Evolutionary conservation across 1,140 invertebrate species (phyloP).

Genomic region (Ostrea edulis): DNA sequence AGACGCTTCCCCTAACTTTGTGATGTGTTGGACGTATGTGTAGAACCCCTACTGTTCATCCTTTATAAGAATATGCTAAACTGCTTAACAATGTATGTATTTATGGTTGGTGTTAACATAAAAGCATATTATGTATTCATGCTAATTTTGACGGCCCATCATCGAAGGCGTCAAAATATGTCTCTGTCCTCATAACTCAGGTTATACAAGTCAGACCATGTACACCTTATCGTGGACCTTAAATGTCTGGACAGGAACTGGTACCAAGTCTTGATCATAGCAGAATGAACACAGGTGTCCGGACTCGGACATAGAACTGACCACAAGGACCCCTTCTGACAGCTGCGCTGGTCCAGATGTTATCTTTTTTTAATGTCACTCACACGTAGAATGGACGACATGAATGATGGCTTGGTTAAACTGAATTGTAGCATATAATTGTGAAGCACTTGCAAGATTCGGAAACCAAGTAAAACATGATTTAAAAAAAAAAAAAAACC

Average conservation of each 20-base stretch:
- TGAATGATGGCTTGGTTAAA: too few species aligned
- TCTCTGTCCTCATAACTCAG: slow-evolving; percentile 15
- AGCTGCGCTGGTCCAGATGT: background rate
- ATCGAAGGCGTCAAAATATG: slow-evolving; percentile 39
- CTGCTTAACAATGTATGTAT: slow-evolving; percentile 37
- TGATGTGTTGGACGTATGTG: slow-evolving; percentile 5
- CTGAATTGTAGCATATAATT: too few species aligned
- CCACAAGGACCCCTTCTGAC: background rate
- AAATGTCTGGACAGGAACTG: background rate
- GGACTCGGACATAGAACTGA: background rate
- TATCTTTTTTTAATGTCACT: background rate
- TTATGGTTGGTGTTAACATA: slow-evolving; percentile 35
- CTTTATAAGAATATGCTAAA: slow-evolving; percentile 33
- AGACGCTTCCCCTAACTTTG: background rate
- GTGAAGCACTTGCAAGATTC: too few species aligned
- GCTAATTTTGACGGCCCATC: slow-evolving; percentile 35
- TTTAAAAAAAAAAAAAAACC: too few species aligned
- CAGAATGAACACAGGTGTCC: background rate
- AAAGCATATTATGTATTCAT: slow-evolving; percentile 42
- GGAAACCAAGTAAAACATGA: too few species aligned
- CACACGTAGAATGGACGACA: too few species aligned
- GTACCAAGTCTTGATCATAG: background rate
- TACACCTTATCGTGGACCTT: background rate
- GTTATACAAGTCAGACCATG: slow-evolving; percentile 1
- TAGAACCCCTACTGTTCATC: slow-evolving; percentile 16